Evolutionary conservation across 2,113 vertebrate species (phyloP).

Genomic region (Epinephelus lanceolatus): DNA sequence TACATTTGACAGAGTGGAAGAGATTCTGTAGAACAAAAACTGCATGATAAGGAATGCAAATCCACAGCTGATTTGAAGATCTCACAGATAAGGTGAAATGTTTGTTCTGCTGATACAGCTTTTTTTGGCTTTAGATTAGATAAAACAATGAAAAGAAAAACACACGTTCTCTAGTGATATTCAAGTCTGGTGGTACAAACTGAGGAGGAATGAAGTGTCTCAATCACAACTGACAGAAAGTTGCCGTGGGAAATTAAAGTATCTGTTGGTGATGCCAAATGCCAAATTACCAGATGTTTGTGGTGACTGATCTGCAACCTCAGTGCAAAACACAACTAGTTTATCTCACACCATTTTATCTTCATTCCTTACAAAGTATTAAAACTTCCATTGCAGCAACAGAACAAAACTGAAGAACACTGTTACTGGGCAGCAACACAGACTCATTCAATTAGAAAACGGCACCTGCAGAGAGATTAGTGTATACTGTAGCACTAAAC

Average conservation of each 20-base stretch:
- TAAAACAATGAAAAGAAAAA: background rate
- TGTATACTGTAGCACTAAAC: background rate
- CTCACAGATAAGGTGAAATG: background rate
- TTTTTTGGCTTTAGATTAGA: background rate
- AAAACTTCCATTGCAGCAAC: background rate
- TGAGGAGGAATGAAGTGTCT: background rate
- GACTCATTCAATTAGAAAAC: background rate
- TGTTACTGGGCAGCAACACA: background rate
- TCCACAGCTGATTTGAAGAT: background rate
- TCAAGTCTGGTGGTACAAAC: background rate
- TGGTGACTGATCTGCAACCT: constrained; percentile 9
- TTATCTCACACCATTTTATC: background rate
- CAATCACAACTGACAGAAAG: background rate
- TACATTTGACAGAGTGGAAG: background rate
- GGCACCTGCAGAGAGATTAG: background rate
- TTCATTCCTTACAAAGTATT: constrained; percentile 3
- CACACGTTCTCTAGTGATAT: background rate
- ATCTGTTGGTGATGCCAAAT: background rate
- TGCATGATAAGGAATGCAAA: background rate
- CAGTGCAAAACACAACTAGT: constrained; percentile 5
- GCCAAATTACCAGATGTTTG: constrained; percentile 16
- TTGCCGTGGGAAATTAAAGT: background rate
- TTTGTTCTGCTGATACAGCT: background rate
- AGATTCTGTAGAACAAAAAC: background rate
- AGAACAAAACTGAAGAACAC: background rate